These are phyloP conservation scores for Chironomus tentans DNA, from an alignment of 2,888 invertebrate genomes.

Conservation along the genomic window DNA sequence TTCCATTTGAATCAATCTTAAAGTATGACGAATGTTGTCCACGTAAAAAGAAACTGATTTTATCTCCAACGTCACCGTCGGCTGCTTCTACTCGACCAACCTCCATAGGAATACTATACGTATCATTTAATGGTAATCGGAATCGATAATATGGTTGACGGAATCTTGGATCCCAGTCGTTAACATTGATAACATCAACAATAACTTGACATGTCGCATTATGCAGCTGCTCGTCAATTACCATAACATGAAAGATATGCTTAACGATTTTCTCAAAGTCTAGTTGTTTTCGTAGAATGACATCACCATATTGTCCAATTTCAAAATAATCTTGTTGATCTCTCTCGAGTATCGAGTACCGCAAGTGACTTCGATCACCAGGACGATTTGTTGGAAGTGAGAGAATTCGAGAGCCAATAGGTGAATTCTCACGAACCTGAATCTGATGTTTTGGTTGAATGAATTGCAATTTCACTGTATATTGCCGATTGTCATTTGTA, in stretches of 20 bases:
- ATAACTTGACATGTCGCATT: slow-evolving; percentile 78
- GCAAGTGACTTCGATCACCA: slow-evolving; percentile 49
- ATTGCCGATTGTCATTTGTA: slow-evolving; percentile 31
- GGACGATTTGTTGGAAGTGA: slow-evolving; percentile 59
- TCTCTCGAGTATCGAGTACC: slow-evolving; percentile 67
- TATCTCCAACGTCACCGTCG: slow-evolving; percentile 74
- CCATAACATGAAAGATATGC: slow-evolving; percentile 71
- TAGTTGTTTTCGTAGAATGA: slow-evolving; percentile 61
- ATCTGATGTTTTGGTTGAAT: slow-evolving; percentile 60
- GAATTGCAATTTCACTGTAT: slow-evolving; percentile 39
- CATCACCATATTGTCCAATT: slow-evolving; percentile 69
- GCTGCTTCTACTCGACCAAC: slow-evolving; percentile 70
- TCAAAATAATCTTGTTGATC: slow-evolving; percentile 65
- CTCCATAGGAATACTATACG: slow-evolving; percentile 38
- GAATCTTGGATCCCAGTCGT: slow-evolving; percentile 87
- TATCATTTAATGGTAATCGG: slow-evolving; percentile 35
- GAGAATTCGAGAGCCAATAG: slow-evolving; percentile 61
- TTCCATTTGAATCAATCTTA: slow-evolving; percentile 41
- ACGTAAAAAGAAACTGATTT: slow-evolving; percentile 58
- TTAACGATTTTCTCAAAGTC: slow-evolving; percentile 67
- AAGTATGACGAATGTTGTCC: slow-evolving; percentile 55
- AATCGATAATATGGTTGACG: slow-evolving; percentile 83
- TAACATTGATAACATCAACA: slow-evolving; percentile 52
- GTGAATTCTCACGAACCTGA: slow-evolving; percentile 65
- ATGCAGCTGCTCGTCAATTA: slow-evolving; percentile 47